Evolutionary conservation across 2,113 vertebrate species (phyloP).

Genomic region (Nesogale talazaci): DNA sequence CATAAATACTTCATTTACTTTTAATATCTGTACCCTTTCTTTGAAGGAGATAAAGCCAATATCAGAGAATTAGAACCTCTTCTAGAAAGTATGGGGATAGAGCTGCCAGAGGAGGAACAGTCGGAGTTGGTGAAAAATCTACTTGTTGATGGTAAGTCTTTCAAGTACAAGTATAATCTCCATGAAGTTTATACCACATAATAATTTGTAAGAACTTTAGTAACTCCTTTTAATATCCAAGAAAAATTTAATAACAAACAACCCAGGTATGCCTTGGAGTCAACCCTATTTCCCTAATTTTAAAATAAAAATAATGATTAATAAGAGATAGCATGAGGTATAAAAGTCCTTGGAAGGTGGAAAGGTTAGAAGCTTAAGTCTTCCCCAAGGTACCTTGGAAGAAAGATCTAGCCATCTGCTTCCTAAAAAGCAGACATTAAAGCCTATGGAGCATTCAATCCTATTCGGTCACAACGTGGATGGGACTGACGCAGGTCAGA

Average conservation of each 20-base stretch:
- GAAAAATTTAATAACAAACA: background rate
- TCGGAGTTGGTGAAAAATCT: background rate
- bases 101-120: background rate
- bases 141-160: background rate
- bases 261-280: background rate
- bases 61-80: background rate
- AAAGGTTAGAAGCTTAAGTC: background rate
- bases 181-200: background rate
- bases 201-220: background rate
- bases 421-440: background rate
- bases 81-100: background rate
- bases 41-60: constrained; percentile 11
- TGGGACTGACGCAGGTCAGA: no score
- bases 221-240: background rate
- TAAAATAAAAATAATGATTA: background rate
- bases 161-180: background rate
- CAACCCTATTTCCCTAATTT: background rate
- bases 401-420: background rate
- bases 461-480: no score
- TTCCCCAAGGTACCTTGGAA: background rate
- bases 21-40: background rate
- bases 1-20: background rate
- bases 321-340: background rate
- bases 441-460: background rate
- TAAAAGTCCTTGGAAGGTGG: background rate